These are phyloP conservation scores for Planococcus citri DNA, from an alignment of 1,140 invertebrate species.

Conservation along the genomic window DNA sequence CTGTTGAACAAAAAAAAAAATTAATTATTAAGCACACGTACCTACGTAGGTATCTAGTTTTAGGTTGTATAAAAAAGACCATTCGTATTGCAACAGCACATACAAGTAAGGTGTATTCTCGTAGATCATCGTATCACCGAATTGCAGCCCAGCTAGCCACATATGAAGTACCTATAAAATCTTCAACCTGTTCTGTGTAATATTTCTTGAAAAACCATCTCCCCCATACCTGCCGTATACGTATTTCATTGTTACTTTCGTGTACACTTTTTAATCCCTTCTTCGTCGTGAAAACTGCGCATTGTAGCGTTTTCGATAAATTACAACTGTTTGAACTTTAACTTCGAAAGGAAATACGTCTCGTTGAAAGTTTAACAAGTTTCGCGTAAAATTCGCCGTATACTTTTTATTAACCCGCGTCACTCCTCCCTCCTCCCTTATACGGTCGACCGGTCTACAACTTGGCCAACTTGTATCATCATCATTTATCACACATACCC, in stretches of 20 bases:
- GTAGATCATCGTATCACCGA: no score
- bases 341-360: conserved; percentile 6
- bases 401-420: conserved; percentile 1
- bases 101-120: no score
- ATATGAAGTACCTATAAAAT: no score
- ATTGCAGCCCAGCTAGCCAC: no score
- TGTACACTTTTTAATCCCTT: no score
- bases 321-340: conserved; percentile 7
- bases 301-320: not conserved
- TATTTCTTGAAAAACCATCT: no score
- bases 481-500: not conserved
- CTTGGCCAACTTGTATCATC: not conserved
- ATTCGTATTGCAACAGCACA: no score
- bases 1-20: conserved; percentile 21
- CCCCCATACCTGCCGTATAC: no score
- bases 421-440: not conserved
- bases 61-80: no score
- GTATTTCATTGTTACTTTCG: not conserved
- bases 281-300: no score
- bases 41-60: no score
- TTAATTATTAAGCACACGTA: not conserved
- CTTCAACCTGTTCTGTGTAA: no score
- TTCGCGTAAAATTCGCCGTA: not conserved
- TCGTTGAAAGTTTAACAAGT: conserved; percentile 7
- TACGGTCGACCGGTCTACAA: not conserved